These are phyloP conservation scores for Drosophila robusta DNA, from an alignment of 2,888 invertebrate species.

Conservation along the genomic window DNA sequence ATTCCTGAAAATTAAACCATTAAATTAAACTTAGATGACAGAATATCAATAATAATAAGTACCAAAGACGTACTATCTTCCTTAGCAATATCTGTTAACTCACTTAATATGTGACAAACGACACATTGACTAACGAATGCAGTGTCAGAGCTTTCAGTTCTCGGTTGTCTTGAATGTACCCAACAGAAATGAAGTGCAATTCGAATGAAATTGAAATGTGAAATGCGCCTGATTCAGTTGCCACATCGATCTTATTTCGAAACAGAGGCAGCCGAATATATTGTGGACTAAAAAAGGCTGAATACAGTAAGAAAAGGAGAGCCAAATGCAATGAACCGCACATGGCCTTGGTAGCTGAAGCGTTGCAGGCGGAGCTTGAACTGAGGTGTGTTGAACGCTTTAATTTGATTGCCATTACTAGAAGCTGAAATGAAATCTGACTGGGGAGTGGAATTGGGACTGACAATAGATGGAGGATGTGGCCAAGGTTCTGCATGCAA, in stretches of 20 bases:
- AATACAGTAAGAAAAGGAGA: conserved; percentile 5
- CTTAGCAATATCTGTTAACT: neutral
- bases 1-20: no score
- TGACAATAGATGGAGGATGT: conserved; percentile 16
- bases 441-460: conserved; percentile 4
- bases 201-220: neutral
- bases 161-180: neutral
- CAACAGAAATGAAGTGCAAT: conserved; percentile 4
- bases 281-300: conserved; percentile 16
- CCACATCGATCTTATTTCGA: neutral
- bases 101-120: no score
- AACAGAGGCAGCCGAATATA: conserved; percentile 15
- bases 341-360: conserved; percentile 6
- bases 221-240: conserved; percentile 13
- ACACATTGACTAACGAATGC: conserved; percentile 3
- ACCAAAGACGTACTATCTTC: no score
- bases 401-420: conserved; percentile 50
- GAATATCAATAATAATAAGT: no score
- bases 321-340: conserved; percentile 44
- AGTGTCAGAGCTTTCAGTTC: neutral
- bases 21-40: no score
- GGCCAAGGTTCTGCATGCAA: conserved; percentile 40
- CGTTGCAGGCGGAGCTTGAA: conserved; percentile 12
- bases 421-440: conserved; percentile 26
- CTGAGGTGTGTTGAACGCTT: conserved; percentile 46